Evolutionary conservation across 1,140 invertebrate species (phyloP).

Genomic region (Drosophila mojavensis): DNA sequence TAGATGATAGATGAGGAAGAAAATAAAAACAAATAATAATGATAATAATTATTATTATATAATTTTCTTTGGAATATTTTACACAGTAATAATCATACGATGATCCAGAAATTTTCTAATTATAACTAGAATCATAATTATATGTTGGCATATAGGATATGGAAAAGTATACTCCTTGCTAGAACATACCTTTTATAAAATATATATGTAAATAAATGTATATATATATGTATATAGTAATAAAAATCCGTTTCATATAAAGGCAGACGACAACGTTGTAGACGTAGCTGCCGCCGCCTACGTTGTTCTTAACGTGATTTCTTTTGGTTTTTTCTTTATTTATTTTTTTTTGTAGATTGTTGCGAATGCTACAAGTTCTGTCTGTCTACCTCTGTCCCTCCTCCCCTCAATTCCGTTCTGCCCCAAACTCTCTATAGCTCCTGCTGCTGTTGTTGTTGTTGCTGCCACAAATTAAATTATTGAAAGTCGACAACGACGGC

Average conservation of each 20-base stretch:
- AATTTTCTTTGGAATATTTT: no score
- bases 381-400: slow-evolving; percentile 18
- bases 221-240: neutral
- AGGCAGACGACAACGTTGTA: slow-evolving; percentile 12
- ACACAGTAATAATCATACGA: no score
- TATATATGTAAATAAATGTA: neutral
- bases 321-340: slow-evolving; percentile 14
- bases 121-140: no score
- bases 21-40: neutral
- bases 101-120: no score
- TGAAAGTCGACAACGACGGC: slow-evolving; percentile 66
- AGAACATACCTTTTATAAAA: neutral
- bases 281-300: slow-evolving; percentile 9
- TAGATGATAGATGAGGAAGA: neutral
- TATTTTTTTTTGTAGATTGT: slow-evolving; percentile 21
- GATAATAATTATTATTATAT: neutral
- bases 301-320: slow-evolving; percentile 46
- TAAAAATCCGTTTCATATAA: slow-evolving; percentile 38
- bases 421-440: neutral
- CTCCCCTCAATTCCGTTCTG: slow-evolving; percentile 1
- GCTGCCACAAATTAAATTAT: slow-evolving; percentile 78
- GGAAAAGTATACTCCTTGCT: no score
- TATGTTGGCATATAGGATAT: no score
- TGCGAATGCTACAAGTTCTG: slow-evolving; percentile 27
- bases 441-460: slow-evolving; percentile 30